Evolutionary conservation across 2,113 vertebrate genomes (phyloP).

Genomic region (Rhea americana): DNA sequence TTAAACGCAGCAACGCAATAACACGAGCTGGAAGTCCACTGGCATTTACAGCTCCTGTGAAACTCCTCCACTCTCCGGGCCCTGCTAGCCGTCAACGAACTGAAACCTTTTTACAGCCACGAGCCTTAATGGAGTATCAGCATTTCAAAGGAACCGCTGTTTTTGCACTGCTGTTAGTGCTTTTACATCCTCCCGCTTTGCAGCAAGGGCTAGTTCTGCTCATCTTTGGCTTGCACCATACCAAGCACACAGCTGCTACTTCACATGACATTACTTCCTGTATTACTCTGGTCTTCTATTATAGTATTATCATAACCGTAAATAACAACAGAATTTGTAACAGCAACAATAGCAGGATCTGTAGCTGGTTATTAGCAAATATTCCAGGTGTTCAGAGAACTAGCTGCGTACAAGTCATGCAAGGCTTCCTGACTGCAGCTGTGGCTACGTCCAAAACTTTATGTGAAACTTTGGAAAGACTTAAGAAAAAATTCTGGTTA

Average conservation of each 20-base stretch:
- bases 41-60: background rate
- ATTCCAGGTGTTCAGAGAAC: background rate
- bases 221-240: background rate
- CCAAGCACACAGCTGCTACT: background rate
- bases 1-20: background rate
- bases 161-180: background rate
- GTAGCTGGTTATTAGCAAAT: background rate
- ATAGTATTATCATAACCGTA: background rate
- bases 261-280: background rate
- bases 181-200: background rate
- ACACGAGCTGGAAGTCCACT: background rate
- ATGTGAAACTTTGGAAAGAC: background rate
- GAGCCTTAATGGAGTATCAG: background rate
- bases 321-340: background rate
- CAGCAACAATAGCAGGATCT: background rate
- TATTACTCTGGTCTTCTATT: background rate
- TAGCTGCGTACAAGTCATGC: no score
- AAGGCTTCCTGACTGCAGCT: no score
- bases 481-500: background rate
- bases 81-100: background rate
- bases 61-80: background rate
- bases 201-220: no score
- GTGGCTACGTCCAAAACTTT: background rate
- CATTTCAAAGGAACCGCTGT: background rate
- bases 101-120: accelerated